These are phyloP conservation scores for Coccyzus lansbergi DNA, from an alignment of 2,797 vertebrate genomes.

Conservation along the genomic window DNA sequence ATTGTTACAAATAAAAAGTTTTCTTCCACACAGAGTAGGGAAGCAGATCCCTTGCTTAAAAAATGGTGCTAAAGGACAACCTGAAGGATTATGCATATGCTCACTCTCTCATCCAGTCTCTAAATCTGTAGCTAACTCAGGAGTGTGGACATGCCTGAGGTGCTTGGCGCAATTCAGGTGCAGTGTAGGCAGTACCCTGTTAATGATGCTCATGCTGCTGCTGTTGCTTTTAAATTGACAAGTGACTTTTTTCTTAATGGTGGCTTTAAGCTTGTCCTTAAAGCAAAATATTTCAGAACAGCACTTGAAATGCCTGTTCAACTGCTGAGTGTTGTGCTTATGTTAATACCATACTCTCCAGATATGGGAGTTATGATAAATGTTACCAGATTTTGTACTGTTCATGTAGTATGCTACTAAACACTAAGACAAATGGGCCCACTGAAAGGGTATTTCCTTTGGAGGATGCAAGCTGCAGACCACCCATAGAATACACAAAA, in stretches of 20 bases:
- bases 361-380: conserved; percentile 69
- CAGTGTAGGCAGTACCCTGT: background rate
- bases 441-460: conserved; percentile 65
- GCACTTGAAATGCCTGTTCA: conserved; percentile 31
- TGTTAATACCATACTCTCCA: conserved; percentile 66
- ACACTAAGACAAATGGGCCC: conserved; percentile 57
- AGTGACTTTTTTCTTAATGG: background rate
- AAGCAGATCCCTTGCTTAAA: background rate
- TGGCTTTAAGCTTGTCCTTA: conserved; percentile 39
- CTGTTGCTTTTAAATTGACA: background rate
- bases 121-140: background rate
- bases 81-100: background rate
- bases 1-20: background rate
- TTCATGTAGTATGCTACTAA: conserved; percentile 41
- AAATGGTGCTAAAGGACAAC: background rate
- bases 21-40: background rate
- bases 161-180: background rate
- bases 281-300: conserved; percentile 34
- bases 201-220: background rate
- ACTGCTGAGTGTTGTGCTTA: conserved; percentile 58
- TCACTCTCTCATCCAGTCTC: background rate
- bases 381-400: conserved; percentile 57
- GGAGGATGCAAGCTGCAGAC: conserved; percentile 43
- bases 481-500: conserved; percentile 37
- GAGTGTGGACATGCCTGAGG: background rate